Percentiles rank a stretch among this genome's conserved stretches.
Conservation (phyloP, 2,113 vertebrate species). For the Suncus etruscus region DNA sequence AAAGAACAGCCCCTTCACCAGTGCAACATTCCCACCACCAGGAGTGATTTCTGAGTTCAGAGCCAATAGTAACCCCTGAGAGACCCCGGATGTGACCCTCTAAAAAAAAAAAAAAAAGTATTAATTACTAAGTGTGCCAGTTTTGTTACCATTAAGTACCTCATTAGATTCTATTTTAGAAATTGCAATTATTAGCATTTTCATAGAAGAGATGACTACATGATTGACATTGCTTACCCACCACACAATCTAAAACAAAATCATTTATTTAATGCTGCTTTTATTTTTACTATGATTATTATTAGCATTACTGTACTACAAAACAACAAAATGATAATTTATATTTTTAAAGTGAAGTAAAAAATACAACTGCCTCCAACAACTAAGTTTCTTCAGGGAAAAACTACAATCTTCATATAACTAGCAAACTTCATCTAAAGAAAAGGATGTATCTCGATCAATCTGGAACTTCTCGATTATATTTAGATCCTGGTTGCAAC, state of each 20-base stretch:
- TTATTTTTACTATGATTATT: constrained; percentile 50
- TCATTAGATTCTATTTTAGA: constrained; percentile 88
- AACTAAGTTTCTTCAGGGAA: constrained; percentile 62
- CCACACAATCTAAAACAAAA: constrained; percentile 53
- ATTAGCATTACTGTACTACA: constrained; percentile 27
- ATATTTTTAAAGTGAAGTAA: constrained; percentile 63
- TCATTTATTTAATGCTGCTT: constrained; percentile 53
- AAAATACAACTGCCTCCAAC: constrained; percentile 25
- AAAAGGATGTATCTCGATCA: constrained; percentile 65
- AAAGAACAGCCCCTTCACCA: too few relatives aligned
- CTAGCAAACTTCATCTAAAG: constrained; percentile 39
- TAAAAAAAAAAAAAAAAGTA: constrained; percentile 86
- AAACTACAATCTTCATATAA: constrained; percentile 59
- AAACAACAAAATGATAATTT: constrained; percentile 72
- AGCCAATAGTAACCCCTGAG: too few relatives aligned
- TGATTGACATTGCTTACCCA: constrained; percentile 77
- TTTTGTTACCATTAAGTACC: constrained; percentile 89
- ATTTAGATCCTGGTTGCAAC: constrained; percentile 80
- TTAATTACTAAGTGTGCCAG: constrained; percentile 90
- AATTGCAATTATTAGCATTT: constrained; percentile 83
- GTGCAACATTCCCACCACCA: too few relatives aligned
- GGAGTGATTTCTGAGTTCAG: too few relatives aligned
- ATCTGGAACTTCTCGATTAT: constrained; percentile 80
- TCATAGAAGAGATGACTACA: constrained; percentile 56
- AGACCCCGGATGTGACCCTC: too few relatives aligned